phyloP scores from a whole-genome alignment of 2,113 vertebrate species.

The Paradoxurus hermaphroditus region DNA sequence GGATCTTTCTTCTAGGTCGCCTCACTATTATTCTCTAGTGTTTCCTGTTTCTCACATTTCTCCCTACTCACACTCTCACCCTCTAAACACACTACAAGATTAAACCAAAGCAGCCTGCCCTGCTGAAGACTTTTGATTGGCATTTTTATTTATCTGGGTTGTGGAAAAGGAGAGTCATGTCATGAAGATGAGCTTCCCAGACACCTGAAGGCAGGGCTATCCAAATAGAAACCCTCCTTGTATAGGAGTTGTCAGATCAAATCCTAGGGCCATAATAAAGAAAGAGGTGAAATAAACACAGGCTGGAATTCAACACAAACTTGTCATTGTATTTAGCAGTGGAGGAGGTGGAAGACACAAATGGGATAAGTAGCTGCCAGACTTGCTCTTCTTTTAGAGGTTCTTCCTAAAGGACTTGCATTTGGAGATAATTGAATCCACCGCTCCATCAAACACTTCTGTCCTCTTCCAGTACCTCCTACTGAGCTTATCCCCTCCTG shows the following conservation, averaged over 20 bases:
- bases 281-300: not conserved
- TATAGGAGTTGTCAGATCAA: not conserved
- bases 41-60: not conserved
- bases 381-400: not conserved
- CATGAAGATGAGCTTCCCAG: not conserved
- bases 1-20: not conserved
- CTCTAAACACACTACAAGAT: not conserved
- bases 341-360: not conserved
- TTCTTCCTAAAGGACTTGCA: not conserved
- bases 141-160: not conserved
- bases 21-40: not conserved
- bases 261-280: not conserved
- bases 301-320: not conserved
- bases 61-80: not conserved
- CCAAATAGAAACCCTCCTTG: not conserved
- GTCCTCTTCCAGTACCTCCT: not conserved
- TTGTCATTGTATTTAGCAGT: not conserved
- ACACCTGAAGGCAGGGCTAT: not conserved
- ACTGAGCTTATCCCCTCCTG: not conserved
- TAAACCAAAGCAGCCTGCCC: not conserved
- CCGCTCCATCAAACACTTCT: not conserved
- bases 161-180: not conserved
- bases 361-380: not conserved
- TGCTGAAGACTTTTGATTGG: not conserved
- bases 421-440: not conserved